These are phyloP conservation scores for Mythimna loreyi DNA, from an alignment of 2,888 invertebrate species.

Conservation along the genomic window DNA sequence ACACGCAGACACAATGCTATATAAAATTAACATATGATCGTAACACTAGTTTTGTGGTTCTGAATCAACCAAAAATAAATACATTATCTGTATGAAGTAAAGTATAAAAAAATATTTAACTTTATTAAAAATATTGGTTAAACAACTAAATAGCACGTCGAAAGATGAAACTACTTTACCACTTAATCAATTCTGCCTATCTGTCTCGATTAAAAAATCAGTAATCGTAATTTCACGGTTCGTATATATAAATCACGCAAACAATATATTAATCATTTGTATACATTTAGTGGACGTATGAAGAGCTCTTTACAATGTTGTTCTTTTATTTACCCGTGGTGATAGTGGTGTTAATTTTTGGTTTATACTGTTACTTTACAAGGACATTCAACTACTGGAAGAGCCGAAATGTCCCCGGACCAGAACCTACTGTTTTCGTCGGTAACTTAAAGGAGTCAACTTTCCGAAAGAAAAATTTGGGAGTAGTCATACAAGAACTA, in stretches of 20 bases:
- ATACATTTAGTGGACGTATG: not conserved
- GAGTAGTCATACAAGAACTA: constrained; percentile 64
- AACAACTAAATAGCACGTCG: too few species aligned
- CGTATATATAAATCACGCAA: not conserved
- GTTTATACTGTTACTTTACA: constrained; percentile 70
- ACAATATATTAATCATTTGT: not conserved
- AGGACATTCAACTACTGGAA: constrained; percentile 67
- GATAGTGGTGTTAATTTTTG: constrained; percentile 34
- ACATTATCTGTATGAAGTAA: too few species aligned
- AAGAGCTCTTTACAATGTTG: constrained; percentile 19
- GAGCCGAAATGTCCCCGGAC: too few species aligned
- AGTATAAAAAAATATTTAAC: too few species aligned
- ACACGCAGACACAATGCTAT: too few species aligned
- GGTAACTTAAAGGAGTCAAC: constrained; percentile 71
- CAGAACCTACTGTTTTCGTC: constrained; percentile 64
- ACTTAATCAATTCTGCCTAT: too few species aligned
- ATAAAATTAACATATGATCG: too few species aligned
- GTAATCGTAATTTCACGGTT: not conserved
- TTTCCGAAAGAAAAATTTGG: constrained; percentile 61
- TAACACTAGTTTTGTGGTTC: too few species aligned
- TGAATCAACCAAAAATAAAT: too few species aligned
- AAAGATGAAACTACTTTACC: too few species aligned
- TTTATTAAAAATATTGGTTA: too few species aligned
- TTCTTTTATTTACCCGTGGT: constrained; percentile 38
- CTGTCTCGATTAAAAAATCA: too few species aligned